Evolutionary conservation across 2,888 invertebrate genomes (phyloP), one percentile per base, ranked within the genome.

Genomic region (Cerastis leucographa): DNA sequence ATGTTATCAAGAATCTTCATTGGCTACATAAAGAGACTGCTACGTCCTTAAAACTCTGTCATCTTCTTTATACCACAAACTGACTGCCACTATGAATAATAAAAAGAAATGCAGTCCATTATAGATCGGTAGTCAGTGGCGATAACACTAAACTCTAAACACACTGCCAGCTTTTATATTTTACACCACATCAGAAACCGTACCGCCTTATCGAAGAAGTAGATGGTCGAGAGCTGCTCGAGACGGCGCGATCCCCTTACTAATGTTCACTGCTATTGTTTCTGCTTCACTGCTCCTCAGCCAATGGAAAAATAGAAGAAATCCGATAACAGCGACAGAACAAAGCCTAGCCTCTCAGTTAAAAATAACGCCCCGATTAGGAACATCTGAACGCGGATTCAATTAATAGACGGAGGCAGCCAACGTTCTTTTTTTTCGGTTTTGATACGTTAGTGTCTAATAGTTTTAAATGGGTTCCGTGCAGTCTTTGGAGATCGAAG

Each of bases 191-290:
- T 67, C 62, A 14, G 68, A 78, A 81, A 74, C 78, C 76, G n/a
- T 86, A 88, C 71, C 64, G 73, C 76, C 85, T 88, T 86, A 88
- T 89, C 89, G 88, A 85, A 77, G 86, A 76, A 81, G 51, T 81
- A 82, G 78, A 84, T 87, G 83, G 84, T 83, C 78, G 81, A 89
- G 89, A 86, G 90, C 84, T 88, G 77, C 90, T 91, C 78, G 90
- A 93, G 92, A 90, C 91, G 84, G 80, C 84, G 77, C 83, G 87
- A 89, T 90, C 87, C 91, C 87, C 90, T 91, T 91, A 91, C 89
- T 91, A 90, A 92, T 91, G 92, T 90, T 88, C 89, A 85, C 78
- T 84, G 86, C 90, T 84, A 91, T 93, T 93, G 93, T 93, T 93
- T 92, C 89, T 82, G 84, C 85, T 80, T 82, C 89, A 90, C 80